Evolutionary conservation across 2,113 vertebrate genomes (phyloP).

Genomic region (Rynchops niger): DNA sequence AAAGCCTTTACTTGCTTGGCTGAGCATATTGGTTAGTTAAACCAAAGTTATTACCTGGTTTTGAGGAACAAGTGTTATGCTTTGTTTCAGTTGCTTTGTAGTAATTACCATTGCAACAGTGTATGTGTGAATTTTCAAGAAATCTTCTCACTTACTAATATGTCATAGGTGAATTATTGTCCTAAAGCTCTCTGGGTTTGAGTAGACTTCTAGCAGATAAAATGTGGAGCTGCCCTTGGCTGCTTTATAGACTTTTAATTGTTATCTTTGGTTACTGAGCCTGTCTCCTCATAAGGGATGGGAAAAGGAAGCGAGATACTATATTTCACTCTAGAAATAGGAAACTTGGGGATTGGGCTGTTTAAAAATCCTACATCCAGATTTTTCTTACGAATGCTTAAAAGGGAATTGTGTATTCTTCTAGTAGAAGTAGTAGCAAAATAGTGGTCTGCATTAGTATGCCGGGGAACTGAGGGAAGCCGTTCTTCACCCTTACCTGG

Average conservation of each 20-base stretch:
- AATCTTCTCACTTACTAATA: background rate
- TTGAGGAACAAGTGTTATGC: background rate
- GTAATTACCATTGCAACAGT: background rate
- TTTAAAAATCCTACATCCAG: background rate
- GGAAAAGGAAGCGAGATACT: background rate
- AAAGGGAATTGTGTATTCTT: background rate
- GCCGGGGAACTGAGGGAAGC: background rate
- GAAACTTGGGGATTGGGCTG: background rate
- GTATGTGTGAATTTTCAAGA: background rate
- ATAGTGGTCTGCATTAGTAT: background rate
- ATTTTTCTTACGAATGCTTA: background rate
- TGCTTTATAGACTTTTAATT: background rate
- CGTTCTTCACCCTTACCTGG: accelerated
- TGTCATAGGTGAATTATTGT: background rate
- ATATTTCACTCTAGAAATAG: background rate
- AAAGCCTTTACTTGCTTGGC: background rate
- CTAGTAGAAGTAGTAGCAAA: background rate
- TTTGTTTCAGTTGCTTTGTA: background rate
- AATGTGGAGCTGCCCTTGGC: background rate
- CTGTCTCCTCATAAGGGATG: background rate
- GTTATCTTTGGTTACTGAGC: background rate
- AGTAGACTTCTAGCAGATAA: background rate
- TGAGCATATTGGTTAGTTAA: background rate
- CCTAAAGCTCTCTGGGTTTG: background rate
- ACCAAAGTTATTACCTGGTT: background rate